Base-by-base conservation (phyloP, 2,888 invertebrate species). In the Rhagonycha fulva region DNA sequence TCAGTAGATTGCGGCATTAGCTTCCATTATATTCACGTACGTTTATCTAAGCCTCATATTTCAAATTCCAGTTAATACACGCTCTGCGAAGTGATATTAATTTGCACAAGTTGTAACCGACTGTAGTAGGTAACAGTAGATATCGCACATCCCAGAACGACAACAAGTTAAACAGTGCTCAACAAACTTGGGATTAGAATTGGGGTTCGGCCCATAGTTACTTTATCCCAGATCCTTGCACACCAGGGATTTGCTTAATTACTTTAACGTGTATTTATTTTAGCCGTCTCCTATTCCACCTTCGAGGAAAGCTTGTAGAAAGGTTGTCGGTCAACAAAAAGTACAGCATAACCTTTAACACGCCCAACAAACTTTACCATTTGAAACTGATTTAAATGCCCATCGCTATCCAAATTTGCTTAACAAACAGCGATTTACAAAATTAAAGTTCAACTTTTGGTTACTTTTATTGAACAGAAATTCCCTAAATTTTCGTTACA, bases 221-320 rank as follows among this genome's bases (percentile, higher is more conserved):
- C 75, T 77, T 70, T 72, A 72, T 69, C 71, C 73, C 75, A 66
- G 67, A 72, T 72, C 75, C 69, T 80, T 78, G 72, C 77, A 81
- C 80, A 79, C 78, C 69, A 71, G 80, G 81, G 80, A 81, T 81
- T 81, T 81, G 79, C 74, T 81, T 81, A 81, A 81, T 81, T 80
- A 81, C 80, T 79, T 79, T 81, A 81, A 81, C 80, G 79, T 80
- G 80, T 80, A 80, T 80, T 81, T 77, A 75, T 76, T 76, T 76
- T 76, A 67, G 24, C 70, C 30, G 70, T 70, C 32, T 69, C 61
- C 63, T 69, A 66, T 66, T 73, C 62, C 70, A 62, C 75, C 62
- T 74, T 23, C 5, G 60, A 61, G n/a, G 24, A 62, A 70, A 68
- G 47, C 30, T 24, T 14, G 14, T 19, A 24, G 30, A 14, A 23